Evolutionary conservation across 2,888 invertebrate species (phyloP), one percentile per base, ranked within the genome.

Genomic region (Epsilonema sp.): DNA sequence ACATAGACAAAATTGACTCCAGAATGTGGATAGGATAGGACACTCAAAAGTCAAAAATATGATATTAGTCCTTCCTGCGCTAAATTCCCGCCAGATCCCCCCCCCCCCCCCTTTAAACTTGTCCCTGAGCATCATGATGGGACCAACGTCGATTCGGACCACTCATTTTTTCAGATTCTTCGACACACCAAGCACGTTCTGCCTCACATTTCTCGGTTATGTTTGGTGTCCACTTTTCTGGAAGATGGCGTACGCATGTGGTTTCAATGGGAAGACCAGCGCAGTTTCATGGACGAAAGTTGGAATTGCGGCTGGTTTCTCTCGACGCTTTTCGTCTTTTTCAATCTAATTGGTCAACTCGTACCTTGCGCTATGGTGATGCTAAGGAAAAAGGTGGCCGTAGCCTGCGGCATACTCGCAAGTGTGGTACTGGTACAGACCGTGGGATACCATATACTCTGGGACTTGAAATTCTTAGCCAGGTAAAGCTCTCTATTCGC

Each of bases 191-290:
- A 65, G 45, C 68, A 70, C 53, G 75, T 94, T 54, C 73, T 99
- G 57, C 97, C 97, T 24, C 90, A 90, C 55, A 76, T 90, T 58
- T 94, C 94, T 16, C 77, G 97, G 53, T 72, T 97, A 51, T 99
- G 92, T 68, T 77, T 99, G 51, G 89, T 97, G 65, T 87, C 90
- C 58, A 99, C 97, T 58, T 99, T 99, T 73, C 74, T 97, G 52
- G 97, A 97, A 71, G 97, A 99, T 74, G 97, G 97, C 1, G 75
- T 97, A 50, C 78, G 97, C 51, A 99, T 99, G 97, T 97, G 89
- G 81, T 82, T 86, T 63, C 97, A 99, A 66, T 73, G 66, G 66
- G 65, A 54, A 56, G 65, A 51, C 59, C 69, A 50, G 66, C 67
- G 70, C 56, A 64, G 55, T 37, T 63, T 62, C 49, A 61, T 63